Evolutionary conservation across 2,797 vertebrate genomes (phyloP).

Genomic region (Phoxinus dragarum): DNA sequence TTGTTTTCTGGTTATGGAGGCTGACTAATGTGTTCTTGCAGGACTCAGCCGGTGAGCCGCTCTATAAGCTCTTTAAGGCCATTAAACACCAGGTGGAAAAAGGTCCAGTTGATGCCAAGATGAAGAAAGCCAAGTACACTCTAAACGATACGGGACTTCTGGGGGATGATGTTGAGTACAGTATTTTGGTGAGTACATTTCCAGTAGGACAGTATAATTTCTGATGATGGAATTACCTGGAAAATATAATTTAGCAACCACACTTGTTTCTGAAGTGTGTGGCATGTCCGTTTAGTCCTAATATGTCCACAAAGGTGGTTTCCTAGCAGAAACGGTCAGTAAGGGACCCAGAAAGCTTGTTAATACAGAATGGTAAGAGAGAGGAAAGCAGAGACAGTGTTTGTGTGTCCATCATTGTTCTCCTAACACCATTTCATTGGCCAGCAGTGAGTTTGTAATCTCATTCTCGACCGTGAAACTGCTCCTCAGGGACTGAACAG

Average conservation of each 20-base stretch:
- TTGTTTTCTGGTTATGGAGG: background rate
- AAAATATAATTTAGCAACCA: background rate
- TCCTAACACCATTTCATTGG: slow-evolving; percentile 22
- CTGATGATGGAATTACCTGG: background rate
- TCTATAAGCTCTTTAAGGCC: slow-evolving; percentile 98
- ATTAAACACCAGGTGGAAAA: slow-evolving; percentile 99
- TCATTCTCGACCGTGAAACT: slow-evolving; percentile 24
- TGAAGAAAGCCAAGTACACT: slow-evolving; percentile 98
- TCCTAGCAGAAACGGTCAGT: background rate
- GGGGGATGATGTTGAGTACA: slow-evolving; percentile 96
- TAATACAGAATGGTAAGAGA: slow-evolving; percentile 20
- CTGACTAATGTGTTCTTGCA: slow-evolving; percentile 64
- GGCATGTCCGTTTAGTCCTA: background rate
- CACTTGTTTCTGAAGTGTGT: background rate
- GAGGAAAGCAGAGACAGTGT: background rate
- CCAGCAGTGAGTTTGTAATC: slow-evolving; percentile 23
- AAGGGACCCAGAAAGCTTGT: background rate
- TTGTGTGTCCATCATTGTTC: slow-evolving; percentile 19
- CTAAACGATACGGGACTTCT: slow-evolving; percentile 95
- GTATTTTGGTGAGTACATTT: slow-evolving; percentile 82
- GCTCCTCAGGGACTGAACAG: slow-evolving; percentile 11
- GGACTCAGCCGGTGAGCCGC: slow-evolving; percentile 96
- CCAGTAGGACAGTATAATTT: background rate
- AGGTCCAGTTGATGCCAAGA: slow-evolving; percentile 92
- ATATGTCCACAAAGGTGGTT: background rate